A percentile compares a stretch with the other conserved stretches of the same genome.
These are phyloP conservation scores for Pantherophis guttatus DNA, from an alignment of 2,113 vertebrate species.

Conservation along the genomic window DNA sequence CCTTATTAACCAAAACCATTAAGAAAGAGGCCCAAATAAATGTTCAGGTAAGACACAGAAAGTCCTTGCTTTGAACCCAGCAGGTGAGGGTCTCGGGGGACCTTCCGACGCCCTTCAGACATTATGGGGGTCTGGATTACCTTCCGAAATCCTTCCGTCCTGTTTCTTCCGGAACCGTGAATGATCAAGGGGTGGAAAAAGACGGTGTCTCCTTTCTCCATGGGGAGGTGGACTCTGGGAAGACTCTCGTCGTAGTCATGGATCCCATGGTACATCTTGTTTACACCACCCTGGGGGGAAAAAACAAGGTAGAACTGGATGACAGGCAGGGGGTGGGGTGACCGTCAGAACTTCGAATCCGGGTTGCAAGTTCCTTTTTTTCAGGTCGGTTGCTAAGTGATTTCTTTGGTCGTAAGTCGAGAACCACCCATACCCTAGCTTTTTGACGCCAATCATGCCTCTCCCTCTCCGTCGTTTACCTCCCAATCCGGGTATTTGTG, in stretches of 20 bases:
- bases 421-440: too few relatives aligned
- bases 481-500: too few relatives aligned
- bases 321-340: too few relatives aligned
- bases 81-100: background rate
- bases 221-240: slow-evolving; percentile 74
- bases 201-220: slow-evolving; percentile 94
- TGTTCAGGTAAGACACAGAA: background rate
- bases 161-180: slow-evolving; percentile 84
- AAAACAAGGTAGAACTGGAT: too few relatives aligned
- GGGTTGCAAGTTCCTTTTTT: too few relatives aligned
- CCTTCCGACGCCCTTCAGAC: too few relatives aligned
- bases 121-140: slow-evolving; percentile 46
- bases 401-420: background rate
- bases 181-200: slow-evolving; percentile 85
- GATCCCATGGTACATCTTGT: slow-evolving; percentile 84
- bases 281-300: slow-evolving; percentile 76
- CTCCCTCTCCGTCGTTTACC: too few relatives aligned
- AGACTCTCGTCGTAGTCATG: slow-evolving; percentile 63
- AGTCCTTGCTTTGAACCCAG: background rate
- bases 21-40: background rate
- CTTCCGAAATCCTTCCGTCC: slow-evolving; percentile 83
- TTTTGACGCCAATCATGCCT: too few relatives aligned
- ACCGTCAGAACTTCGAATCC: too few relatives aligned
- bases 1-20: too few relatives aligned
- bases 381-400: background rate